These are phyloP conservation scores for Volucella bombylans DNA, from an alignment of 2,888 invertebrate species.

Conservation along the genomic window DNA sequence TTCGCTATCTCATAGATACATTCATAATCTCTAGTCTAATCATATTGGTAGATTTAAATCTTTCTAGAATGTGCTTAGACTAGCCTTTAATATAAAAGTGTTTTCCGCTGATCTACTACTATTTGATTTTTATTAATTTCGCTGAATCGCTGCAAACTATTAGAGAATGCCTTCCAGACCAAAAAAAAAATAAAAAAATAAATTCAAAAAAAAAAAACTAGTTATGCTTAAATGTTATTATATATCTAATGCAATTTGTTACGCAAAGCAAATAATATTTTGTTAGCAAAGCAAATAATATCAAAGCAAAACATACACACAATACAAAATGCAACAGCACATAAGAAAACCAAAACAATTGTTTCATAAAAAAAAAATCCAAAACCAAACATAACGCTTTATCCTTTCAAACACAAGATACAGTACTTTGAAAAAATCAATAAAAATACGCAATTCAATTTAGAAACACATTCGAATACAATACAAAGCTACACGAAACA, in stretches of 20 bases:
- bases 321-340: slow-evolving; percentile 59
- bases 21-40: neutral
- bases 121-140: slow-evolving; percentile 53
- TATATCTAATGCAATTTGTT: slow-evolving; percentile 76
- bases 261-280: slow-evolving; percentile 74
- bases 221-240: slow-evolving; percentile 76
- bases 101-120: slow-evolving; percentile 33
- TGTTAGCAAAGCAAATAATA: slow-evolving; percentile 61
- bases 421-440: slow-evolving; percentile 24
- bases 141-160: slow-evolving; percentile 71
- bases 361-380: slow-evolving; percentile 19
- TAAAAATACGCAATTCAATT: slow-evolving; percentile 28
- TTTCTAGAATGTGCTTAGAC: slow-evolving; percentile 46
- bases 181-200: slow-evolving; percentile 51
- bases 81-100: slow-evolving; percentile 33
- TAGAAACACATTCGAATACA: slow-evolving; percentile 14
- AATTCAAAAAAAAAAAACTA: slow-evolving; percentile 51
- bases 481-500: slow-evolving; percentile 32
- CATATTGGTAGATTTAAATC: slow-evolving; percentile 1
- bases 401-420: slow-evolving; percentile 24
- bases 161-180: slow-evolving; percentile 73
- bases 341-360: slow-evolving; percentile 41
- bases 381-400: no score
- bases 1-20: no score
- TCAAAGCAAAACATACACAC: slow-evolving; percentile 58